Base-by-base conservation (phyloP, 2,888 invertebrate genomes). In the Smittia aterrima region DNA sequence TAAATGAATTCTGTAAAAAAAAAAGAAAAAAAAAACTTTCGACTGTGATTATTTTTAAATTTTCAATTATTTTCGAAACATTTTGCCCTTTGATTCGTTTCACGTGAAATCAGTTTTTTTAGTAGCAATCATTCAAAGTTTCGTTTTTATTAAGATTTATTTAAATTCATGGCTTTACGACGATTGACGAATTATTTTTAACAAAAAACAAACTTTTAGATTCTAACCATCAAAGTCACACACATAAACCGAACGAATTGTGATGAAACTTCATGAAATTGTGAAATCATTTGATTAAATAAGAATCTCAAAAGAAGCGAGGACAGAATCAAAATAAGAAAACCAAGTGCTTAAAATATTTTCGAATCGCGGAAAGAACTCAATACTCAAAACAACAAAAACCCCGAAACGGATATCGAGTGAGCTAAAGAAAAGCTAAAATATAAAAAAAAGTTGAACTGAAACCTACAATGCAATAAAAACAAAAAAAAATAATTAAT, bases 401-500 rank as follows among this genome's bases (percentile, higher is more conserved):
- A 32, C 1, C 24, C 13, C 18, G 32, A 11, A 66, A 22, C 9
- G 22, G 18, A 64, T 20, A 64, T 64, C 27, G 64, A 64, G 27
- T 22, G 58, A 58, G 2, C 58, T 22, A 27, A 25, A 64, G 25
- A n/a, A 64, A 64, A n/a, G n/a, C n/a, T n/a, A n/a, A n/a, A n/a
- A n/a, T 20, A 64, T 27, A 13, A 32, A 27, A 32, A 70, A 20
- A 66, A 20, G 22, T 67, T 18, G 16, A 67, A 54, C 18, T 11
- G 58, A 70, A 54, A 53, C n/a, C 24, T 53, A 70, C 27, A 70
- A 70, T 54, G 54, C 54, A 70, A 70, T 70, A 70, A 70, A 70
- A 53, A 27, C 7, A 62, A 2, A 62, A 62, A 24, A 7, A 7
- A 47, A n/a, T n/a, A n/a, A n/a, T n/a, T n/a, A 64, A 25, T 64